Evolutionary conservation across 64 coral and sea anemone genomes (phyloP), one percentile per base, ranked within the genome.

Genomic region (Montipora foliosa): DNA sequence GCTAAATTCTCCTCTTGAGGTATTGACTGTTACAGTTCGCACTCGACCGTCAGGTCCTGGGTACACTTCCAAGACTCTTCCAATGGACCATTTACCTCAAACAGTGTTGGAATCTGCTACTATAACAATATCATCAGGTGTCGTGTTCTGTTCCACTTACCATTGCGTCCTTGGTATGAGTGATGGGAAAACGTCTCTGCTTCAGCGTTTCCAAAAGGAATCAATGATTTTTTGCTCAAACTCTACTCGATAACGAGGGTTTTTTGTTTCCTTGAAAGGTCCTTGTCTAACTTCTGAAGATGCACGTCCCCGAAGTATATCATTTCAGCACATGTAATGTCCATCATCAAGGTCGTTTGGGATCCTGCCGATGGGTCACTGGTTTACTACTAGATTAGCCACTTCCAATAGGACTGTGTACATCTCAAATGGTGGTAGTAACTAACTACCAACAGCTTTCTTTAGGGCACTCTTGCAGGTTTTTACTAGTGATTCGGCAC

Each of bases 281-380:
- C 89, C 79, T 91, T 91, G 89, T 25, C 25, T 78, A 6, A 82
- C 89, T 73, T 81, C 37, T 82, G 89, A 74, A 19, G 89, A 71
- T 5, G 79, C 61, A 16, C 17, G 78, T 14, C 64, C 67, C 7
- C 73, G 58, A 10, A 91, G 45, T 17, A 91, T 91, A 77, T 91
- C 77, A 47, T 91, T 91, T 13, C 77, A 77, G 11, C 89, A 81
- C 14, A 90, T 19, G 75, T 90, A 79, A 19, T 72, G 5, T 79
- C 76, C 88, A 47, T 90, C 75, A 17, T 78, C 88, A 61, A 58
- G 88, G 55, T 90, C 49, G 25, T 90, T 90, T 1, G 25, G 25
- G 25, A 25, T 25, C 25, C 25, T 25, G 25, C 25, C 25, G 25
- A 25, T 25, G 25, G 25, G 25, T 25, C 25, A 1, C 25, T 25